A percentile compares a stretch with the other conserved stretches of the same genome.
Conservation (phyloP, 2,113 vertebrate species). For the Patagioenas fasciata region DNA sequence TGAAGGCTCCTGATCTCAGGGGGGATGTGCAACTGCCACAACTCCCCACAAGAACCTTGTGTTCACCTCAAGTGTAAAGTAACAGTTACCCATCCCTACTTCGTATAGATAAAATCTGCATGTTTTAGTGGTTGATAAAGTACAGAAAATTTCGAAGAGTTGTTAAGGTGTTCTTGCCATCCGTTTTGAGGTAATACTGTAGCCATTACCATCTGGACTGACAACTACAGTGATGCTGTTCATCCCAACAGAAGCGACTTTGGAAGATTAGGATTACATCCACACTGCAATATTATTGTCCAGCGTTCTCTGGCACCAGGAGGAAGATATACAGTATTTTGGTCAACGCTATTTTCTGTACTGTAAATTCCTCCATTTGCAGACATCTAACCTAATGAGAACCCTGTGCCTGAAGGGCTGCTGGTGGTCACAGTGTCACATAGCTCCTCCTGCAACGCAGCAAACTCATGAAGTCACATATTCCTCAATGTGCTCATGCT, state of each 20-base stretch:
- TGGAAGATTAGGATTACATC: not conserved
- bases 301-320: not conserved
- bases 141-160: not conserved
- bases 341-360: not conserved
- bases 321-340: not conserved
- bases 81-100: not conserved
- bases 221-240: not conserved
- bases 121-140: not conserved
- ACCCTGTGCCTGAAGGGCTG: not conserved
- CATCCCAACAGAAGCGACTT: not conserved
- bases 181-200: not conserved
- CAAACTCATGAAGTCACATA: fast-evolving
- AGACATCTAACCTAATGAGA: not conserved
- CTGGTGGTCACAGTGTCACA: not conserved
- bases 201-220: not conserved
- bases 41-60: no score
- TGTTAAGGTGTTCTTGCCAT: not conserved
- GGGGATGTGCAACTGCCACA: no score
- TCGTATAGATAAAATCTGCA: not conserved
- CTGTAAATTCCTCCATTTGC: not conserved
- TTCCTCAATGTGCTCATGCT: fast-evolving
- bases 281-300: not conserved
- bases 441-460: fast-evolving
- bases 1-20: no score
- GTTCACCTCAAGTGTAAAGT: not conserved